Percentiles rank a stretch among this genome's conserved stretches.
phyloP scores from a whole-genome alignment of 2,113 vertebrate species.

The Nanorana parkeri region DNA sequence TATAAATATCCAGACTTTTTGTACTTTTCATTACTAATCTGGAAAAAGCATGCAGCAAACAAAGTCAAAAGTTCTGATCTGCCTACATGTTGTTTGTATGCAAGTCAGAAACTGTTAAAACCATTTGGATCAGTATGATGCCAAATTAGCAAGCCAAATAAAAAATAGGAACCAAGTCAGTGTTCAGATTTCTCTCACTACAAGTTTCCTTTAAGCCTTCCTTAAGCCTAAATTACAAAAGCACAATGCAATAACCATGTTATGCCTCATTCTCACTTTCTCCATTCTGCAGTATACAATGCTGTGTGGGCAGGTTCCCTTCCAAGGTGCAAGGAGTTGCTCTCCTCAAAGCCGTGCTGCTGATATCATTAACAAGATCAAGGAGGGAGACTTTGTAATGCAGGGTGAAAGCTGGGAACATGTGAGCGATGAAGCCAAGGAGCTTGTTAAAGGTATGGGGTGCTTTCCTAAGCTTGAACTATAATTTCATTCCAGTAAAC shows the following conservation, averaged over 20 bases:
- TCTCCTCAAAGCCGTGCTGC: slow-evolving; percentile 84
- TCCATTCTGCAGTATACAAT: slow-evolving; percentile 83
- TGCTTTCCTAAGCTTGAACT: too few relatives aligned
- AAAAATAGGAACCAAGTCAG: too few relatives aligned
- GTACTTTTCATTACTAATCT: too few relatives aligned
- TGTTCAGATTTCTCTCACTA: too few relatives aligned
- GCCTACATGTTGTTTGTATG: too few relatives aligned
- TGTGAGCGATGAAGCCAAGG: slow-evolving; percentile 89
- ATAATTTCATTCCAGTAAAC: too few relatives aligned
- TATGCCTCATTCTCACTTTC: not conserved
- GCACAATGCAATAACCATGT: not conserved
- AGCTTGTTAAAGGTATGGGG: slow-evolving; percentile 85
- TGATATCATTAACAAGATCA: slow-evolving; percentile 93
- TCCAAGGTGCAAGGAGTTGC: slow-evolving; percentile 83
- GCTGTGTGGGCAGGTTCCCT: slow-evolving; percentile 91
- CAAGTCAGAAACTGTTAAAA: too few relatives aligned
- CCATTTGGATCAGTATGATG: too few relatives aligned
- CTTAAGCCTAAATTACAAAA: not conserved
- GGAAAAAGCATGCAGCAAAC: too few relatives aligned
- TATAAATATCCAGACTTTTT: too few relatives aligned
- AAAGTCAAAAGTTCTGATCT: too few relatives aligned
- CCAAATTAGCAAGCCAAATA: too few relatives aligned
- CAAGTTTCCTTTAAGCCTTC: not conserved
- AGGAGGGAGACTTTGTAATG: slow-evolving; percentile 88
- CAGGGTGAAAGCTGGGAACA: slow-evolving; percentile 88